Base-by-base conservation (phyloP, 2,113 vertebrate species). In the Toxotes jaculatrix region DNA sequence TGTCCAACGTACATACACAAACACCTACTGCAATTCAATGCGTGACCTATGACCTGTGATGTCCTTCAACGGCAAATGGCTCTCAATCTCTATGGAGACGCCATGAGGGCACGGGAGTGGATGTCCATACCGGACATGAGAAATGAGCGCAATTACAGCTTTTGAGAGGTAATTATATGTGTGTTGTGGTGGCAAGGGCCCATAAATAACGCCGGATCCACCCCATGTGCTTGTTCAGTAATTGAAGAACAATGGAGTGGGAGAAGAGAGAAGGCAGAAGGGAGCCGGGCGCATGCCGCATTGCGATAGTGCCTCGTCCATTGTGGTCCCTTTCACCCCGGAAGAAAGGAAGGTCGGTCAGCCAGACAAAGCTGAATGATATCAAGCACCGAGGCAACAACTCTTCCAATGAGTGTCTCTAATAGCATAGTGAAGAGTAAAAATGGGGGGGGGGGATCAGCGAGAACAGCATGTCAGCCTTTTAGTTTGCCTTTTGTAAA, bases 61-160 rank as follows among this genome's bases (percentile, higher is more conserved):
- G 88, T 85, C 88, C 81, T 88, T 89, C 82, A 86, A 3, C 8
- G 0, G 60, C 61, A 70, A 77, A 27, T 32, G 23, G 63, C 90
- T 89, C 81, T 88, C 75, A 73, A 79, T 90, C 86, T 88, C 82
- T 76, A 84, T 80, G 80, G 80, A 64, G 77, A 85, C 59, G 60
- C 34, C 57, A 56, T 14, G n/a, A 84, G 80, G 79, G 80, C 82
- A 74, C 12, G 27, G 80, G 60, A 65, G 74, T 43, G 74, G 72
- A 80, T 42, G 68, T 90, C 80, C 49, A 8, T 69, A 12, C 53
- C 7, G 74, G 84, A 93, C 85, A 77, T 93, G 93, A 94, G 90
- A 89, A 94, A 94, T 93, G 90, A 93, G 88, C 77, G 61, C 92
- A 93, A 93, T 95, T 94, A 95, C 80, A 76, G 88, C 57, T 61